Evolutionary conservation across 2,888 invertebrate species (phyloP), one percentile per base, ranked within the genome.

Genomic region (Lypha dubia): DNA sequence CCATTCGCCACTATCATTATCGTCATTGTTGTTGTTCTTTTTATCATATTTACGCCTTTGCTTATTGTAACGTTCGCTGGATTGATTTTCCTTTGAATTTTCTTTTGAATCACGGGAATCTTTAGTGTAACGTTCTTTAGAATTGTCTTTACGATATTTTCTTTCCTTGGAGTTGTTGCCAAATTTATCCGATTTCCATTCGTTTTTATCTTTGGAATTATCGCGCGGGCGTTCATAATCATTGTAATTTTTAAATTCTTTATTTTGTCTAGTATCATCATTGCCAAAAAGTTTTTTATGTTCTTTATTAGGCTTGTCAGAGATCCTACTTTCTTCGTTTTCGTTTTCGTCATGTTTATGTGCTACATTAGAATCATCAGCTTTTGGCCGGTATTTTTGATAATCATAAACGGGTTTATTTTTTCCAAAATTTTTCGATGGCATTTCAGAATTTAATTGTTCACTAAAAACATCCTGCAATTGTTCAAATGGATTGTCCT

Each of bases 191-290:
- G 41, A 15, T 17, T 84, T 86, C 68, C 77, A 68, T 68, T 62
- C 62, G 8, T 32, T 22, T 4, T 20, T 63, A 67, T 89, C 87
- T 24, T 87, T 85, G 5, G 88, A 88, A 32, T 79, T 73, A 22
- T 87, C 60, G 11, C 63, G 58, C 7, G 51, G 9, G 20, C 49
- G 77, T 13, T 58, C 22, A 20, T 13, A 17, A 13, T 58, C 46
- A 6, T 53, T 76, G 51, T 41, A 49, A 35, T 82, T 71, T 17
- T 84, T 73, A 41, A 68, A 71, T 22, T 86, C 82, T 60, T 84
- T 83, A n/a, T 71, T 83, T 24, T 17, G 32, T 44, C 41, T 73
- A 35, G 51, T 56, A 15, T 70, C 46, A 32, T 60, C 46, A 17
- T 75, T 85, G 11, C 13, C 70, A 20, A 20, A 28, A 3, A 49